Conservation (phyloP, 2,113 vertebrate genomes). For the Nannobrachium achirus region DNA sequence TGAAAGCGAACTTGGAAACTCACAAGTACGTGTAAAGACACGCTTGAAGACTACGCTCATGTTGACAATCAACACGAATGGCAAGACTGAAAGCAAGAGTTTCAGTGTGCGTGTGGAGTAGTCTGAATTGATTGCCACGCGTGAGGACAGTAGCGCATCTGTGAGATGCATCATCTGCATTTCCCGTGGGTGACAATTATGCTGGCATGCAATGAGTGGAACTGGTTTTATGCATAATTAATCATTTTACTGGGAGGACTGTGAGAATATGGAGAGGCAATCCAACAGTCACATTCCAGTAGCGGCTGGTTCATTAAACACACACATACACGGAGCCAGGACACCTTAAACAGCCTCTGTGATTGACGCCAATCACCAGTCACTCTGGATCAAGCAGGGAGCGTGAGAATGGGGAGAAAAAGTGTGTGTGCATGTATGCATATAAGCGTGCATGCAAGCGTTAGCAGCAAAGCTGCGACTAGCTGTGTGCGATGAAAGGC, state of each 20-base stretch:
- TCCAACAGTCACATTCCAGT: conserved; percentile 62
- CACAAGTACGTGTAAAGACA: background rate
- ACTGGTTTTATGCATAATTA: conserved; percentile 73
- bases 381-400: conserved; percentile 72
- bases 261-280: conserved; percentile 54
- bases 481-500: conserved; percentile 82
- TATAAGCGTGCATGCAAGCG: conserved; percentile 68
- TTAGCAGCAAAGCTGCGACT: conserved; percentile 72
- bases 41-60: background rate
- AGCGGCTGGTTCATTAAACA: conserved; percentile 59
- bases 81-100: background rate
- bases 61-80: background rate
- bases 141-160: conserved; percentile 18
- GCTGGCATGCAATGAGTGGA: conserved; percentile 55
- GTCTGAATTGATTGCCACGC: conserved; percentile 36
- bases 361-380: conserved; percentile 77
- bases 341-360: conserved; percentile 68
- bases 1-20: background rate
- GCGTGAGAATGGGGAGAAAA: conserved; percentile 77
- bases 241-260: conserved; percentile 56
- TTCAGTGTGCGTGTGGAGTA: conserved; percentile 10
- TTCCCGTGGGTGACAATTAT: conserved; percentile 68
- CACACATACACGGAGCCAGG: conserved; percentile 20
- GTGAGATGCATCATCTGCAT: conserved; percentile 35
- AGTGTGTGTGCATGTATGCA: conserved; percentile 51